Evolutionary conservation across 2,797 vertebrate genomes (phyloP), one percentile per base, ranked within the genome.

Genomic region (Lacerta viridis): DNA sequence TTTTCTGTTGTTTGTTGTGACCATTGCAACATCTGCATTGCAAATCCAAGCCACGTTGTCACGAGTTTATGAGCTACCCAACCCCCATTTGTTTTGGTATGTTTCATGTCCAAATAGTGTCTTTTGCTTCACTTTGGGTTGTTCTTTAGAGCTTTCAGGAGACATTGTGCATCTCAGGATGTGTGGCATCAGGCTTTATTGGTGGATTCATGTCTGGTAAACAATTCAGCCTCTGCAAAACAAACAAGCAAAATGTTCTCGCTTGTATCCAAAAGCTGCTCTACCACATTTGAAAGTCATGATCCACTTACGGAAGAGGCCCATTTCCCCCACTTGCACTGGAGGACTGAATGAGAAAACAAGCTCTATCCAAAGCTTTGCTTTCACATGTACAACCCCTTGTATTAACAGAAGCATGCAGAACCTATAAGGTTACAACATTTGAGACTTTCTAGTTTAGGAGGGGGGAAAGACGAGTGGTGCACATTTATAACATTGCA

Each of bases 121-220:
- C 64, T 39, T 36, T 75, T 85, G 59, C n/a, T 76, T 6, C 39
- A 18, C 9, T 46, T 78, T 41, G 43, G 50, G 11, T 55, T 86
- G 68, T 68, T 69, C 69, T 78, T 78, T 79, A 41, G 43, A 69
- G 64, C 17, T 7, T 78, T 25, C 29, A 36, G 41, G 43, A 33
- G n/a, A 18, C 41, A 64, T 85, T 43, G n/a, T 50, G 13, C 29
- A 2, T 18, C 72, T 29, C 1, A 23, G 39, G 55, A 66, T 25
- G 20, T 27, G 64, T 85, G 74, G 29, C 84, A 74, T 76, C 36
- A 39, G 59, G 36, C 7, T 64, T 55, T 77, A 33, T 25, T 77
- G 77, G 77, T 85, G 29, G 36, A 86, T 68, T 77, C 59, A 66
- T 78, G 64, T 78, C 61, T 86, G 41, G 72, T 66, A 76, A 75